Base-by-base conservation (phyloP, 2,797 vertebrate species). In the Eulemur albifrons region DNA sequence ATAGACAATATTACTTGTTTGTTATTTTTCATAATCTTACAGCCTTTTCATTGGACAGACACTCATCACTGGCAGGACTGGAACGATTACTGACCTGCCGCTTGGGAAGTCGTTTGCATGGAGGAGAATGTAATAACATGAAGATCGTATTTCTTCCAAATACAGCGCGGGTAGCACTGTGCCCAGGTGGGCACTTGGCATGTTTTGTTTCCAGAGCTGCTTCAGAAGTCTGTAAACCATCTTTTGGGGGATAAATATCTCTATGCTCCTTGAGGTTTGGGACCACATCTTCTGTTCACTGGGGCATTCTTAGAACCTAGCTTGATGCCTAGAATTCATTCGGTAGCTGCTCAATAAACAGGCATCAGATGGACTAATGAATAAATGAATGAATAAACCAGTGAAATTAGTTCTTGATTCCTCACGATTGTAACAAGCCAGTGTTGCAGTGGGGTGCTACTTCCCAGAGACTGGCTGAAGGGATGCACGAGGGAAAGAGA, bases 11-110 rank as follows among this genome's bases (percentile, higher is more conserved):
- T 57, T 87, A 40, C 10, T 13, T 90, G 30, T 48, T 50, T 50
- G 35, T 27, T 97, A 32, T 75, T 90, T 91, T 94, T 93, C 15
- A 67, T 57, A 77, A 89, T 61, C 27, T 92, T 48, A 43, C 69
- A n/a, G 50, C 3, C 35, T 83, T 70, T 88, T 77, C 89, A 81
- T 43, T 57, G 84, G 73, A 76, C 35, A 65, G 65, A 83, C 38
- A 38, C 59, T 57, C 52, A 52, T 90, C 25, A 21, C 40, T 23
- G 63, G 25, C 27, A 7, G 10, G 27, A 87, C 11, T 70, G 89
- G 57, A 45, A 83, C 43, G 43, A 45, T 38, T 30, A 61, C 25
- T 21, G 40, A 59, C 32, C 35, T 32, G 5, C 30, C 63, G 23
- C 48, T 38, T 4, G 40, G 25, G 40, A n/a, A 32, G 48, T n/a